Conservation (phyloP, 2,113 vertebrate genomes). For the Rhea americana region DNA sequence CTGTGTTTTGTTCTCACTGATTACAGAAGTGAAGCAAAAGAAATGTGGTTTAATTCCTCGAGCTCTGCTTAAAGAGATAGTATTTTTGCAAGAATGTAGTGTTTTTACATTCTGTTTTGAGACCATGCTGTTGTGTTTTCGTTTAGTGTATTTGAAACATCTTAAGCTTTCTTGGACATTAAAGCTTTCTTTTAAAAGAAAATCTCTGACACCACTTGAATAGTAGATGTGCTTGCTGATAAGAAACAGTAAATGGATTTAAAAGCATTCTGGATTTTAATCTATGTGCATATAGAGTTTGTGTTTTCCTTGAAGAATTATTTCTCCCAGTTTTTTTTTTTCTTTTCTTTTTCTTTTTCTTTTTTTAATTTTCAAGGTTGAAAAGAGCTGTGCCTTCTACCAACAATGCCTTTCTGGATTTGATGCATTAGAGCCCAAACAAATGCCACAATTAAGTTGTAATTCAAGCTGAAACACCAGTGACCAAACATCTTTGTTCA, state of each 20-base stretch:
- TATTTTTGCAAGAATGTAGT: conserved; percentile 14
- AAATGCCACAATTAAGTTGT: not conserved
- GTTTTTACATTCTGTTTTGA: conserved; percentile 43
- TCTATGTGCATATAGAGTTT: not conserved
- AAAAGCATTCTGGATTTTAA: not conserved
- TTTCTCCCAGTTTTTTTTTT: not conserved
- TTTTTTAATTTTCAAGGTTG: not conserved
- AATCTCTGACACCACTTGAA: not conserved
- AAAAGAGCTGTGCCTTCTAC: not conserved
- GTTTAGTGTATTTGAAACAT: not conserved
- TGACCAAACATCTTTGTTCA: not conserved
- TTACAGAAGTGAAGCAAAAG: not conserved
- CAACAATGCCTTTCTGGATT: not conserved
- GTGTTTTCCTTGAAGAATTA: not conserved
- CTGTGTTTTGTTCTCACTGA: not conserved
- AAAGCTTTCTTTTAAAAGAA: not conserved
- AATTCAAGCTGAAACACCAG: not conserved
- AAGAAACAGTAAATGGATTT: not conserved
- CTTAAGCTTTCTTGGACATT: conserved; percentile 4
- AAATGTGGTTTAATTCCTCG: not conserved
- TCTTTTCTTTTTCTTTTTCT: not conserved
- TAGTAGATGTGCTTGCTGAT: not conserved
- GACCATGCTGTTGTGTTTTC: conserved; percentile 1
- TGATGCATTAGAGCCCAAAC: not conserved
- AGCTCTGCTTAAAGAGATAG: not conserved